A percentile compares a stretch with the other conserved stretches of the same genome.
Conservation (phyloP, 92 coral and sea anemone species). For the Epizoanthus scotinus region DNA sequence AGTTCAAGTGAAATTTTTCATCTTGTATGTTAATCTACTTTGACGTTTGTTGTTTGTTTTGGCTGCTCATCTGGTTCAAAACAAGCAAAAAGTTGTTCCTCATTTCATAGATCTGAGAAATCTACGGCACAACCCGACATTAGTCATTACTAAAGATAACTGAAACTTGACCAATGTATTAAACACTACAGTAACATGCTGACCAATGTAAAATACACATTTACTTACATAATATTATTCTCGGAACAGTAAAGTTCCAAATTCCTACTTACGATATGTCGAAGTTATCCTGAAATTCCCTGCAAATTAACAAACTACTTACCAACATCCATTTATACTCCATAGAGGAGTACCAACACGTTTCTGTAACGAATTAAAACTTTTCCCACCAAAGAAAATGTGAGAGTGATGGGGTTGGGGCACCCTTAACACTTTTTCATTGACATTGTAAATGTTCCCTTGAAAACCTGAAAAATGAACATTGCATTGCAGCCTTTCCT, state of each 20-base stretch:
- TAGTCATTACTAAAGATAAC: too few relatives aligned
- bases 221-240: conserved; percentile 19
- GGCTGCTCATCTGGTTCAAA: too few relatives aligned
- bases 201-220: too few relatives aligned
- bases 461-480: conserved; percentile 27
- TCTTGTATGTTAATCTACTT: too few relatives aligned
- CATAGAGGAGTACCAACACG: conserved; percentile 27
- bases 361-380: conserved; percentile 23
- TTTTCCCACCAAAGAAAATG: conserved; percentile 33
- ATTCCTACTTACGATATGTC: conserved; percentile 23
- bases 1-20: too few relatives aligned
- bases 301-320: conserved; percentile 30
- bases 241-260: conserved; percentile 21
- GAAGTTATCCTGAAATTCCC: conserved; percentile 8
- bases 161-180: too few relatives aligned
- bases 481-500: conserved; percentile 5
- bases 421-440: conserved; percentile 23
- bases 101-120: too few relatives aligned
- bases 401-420: conserved; percentile 25
- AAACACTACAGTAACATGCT: too few relatives aligned
- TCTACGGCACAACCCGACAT: too few relatives aligned
- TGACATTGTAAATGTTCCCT: conserved; percentile 19
- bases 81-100: too few relatives aligned
- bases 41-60: too few relatives aligned
- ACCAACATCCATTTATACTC: conserved; percentile 27